phyloP scores from a whole-genome alignment of 2,888 invertebrate species.

The Melanargia galathea region DNA sequence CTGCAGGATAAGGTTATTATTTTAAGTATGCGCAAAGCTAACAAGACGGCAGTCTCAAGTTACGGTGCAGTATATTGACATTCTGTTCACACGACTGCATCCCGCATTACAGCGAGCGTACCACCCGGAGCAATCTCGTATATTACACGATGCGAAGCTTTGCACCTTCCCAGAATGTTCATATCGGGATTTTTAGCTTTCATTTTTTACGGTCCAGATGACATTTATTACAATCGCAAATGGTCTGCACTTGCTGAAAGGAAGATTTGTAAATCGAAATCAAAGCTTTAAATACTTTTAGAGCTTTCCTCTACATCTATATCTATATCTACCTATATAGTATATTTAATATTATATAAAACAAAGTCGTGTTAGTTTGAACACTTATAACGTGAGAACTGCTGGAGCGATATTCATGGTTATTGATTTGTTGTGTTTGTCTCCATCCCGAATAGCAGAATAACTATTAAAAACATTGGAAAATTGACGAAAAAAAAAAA shows the following conservation, averaged over 20 bases:
- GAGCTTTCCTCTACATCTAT: too few species aligned
- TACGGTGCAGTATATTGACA: conserved; percentile 28
- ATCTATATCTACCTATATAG: too few species aligned
- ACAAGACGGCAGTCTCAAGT: conserved; percentile 19
- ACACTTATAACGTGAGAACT: too few species aligned
- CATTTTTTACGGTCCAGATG: conserved; percentile 8
- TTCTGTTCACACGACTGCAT: conserved; percentile 27
- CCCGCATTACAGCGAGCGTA: conserved; percentile 29
- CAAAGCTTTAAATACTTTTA: too few species aligned
- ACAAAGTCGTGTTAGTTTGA: too few species aligned
- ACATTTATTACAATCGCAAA: conserved; percentile 9
- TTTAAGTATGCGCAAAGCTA: conserved; percentile 7
- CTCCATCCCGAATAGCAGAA: too few species aligned
- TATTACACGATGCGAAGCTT: conserved; percentile 23
- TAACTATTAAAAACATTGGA: too few species aligned
- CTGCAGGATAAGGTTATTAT: too few species aligned
- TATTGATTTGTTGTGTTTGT: too few species aligned
- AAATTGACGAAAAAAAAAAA: too few species aligned
- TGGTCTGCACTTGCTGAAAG: neutral
- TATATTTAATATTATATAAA: too few species aligned
- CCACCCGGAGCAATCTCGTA: conserved; percentile 30
- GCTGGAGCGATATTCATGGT: too few species aligned
- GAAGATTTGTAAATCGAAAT: neutral
- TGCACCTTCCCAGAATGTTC: conserved; percentile 16
- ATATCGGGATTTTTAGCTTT: conserved; percentile 14